These are phyloP conservation scores for Heptranchias perlo DNA, from an alignment of 2,113 vertebrate species.

Conservation along the genomic window DNA sequence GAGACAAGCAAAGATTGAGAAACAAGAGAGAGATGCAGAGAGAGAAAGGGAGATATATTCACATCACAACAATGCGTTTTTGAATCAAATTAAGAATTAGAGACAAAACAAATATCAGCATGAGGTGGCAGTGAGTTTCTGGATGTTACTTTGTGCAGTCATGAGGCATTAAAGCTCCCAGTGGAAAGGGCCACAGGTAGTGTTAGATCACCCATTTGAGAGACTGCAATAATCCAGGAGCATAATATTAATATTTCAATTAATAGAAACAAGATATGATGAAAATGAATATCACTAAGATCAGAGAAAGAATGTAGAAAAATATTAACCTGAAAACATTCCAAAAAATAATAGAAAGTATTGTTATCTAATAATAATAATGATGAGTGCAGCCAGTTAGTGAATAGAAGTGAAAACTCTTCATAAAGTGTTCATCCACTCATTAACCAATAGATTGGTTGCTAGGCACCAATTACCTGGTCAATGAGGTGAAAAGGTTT, in stretches of 20 bases:
- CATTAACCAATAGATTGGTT: conserved; percentile 29
- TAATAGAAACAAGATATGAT: neutral
- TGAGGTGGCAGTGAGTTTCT: neutral
- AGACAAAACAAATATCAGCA: neutral
- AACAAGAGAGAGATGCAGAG: neutral
- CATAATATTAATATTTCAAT: neutral
- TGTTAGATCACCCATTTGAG: neutral
- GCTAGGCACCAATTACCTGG: neutral
- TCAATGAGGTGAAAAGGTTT: conserved; percentile 17
- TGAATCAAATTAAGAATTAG: neutral
- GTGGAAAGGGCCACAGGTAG: neutral
- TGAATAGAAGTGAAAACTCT: conserved; percentile 6
- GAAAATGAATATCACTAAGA: no score
- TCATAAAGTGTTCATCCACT: neutral
- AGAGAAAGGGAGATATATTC: neutral
- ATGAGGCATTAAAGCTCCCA: neutral
- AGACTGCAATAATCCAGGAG: neutral
- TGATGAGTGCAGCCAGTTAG: neutral
- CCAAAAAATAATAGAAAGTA: neutral
- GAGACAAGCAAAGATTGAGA: neutral
- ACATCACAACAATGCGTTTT: neutral
- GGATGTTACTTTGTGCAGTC: neutral
- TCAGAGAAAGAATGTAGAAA: neutral
- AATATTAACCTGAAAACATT: neutral
- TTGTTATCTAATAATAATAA: neutral